Percentiles rank a stretch among this genome's conserved stretches.
phyloP scores from a whole-genome alignment of 2,113 vertebrate genomes.

The Thryonomys swinderianus region DNA sequence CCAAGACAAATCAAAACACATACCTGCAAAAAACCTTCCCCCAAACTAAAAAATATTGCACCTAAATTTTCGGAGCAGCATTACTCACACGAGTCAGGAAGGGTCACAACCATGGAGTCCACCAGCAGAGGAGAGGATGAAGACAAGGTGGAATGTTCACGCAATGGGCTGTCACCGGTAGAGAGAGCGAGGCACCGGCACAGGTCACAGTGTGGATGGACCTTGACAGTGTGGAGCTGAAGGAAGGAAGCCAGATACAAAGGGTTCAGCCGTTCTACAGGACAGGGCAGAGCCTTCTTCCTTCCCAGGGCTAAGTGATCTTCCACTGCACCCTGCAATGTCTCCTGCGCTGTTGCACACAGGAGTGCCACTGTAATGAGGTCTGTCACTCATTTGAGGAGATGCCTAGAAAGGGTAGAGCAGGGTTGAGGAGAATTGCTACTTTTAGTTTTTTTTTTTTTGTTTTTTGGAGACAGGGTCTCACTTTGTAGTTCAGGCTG shows the following conservation, averaged over 20 bases:
- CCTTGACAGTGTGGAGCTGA: neutral
- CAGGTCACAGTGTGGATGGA: neutral
- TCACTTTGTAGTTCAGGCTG: too few species aligned
- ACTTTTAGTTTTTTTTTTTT: neutral
- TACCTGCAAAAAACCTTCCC: too few species aligned
- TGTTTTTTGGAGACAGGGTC: too few species aligned
- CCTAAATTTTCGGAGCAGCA: neutral
- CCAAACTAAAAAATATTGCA: neutral
- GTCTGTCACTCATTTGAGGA: neutral
- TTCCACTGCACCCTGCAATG: fast-evolving
- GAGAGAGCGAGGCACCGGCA: neutral
- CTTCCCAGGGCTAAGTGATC: fast-evolving
- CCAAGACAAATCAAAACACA: neutral
- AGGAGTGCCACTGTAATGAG: neutral
- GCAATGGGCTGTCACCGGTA: neutral
- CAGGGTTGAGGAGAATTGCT: neutral
- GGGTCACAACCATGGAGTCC: neutral
- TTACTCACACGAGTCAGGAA: neutral
- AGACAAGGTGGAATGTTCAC: too few species aligned
- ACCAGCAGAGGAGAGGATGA: neutral
- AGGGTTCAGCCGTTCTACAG: fast-evolving
- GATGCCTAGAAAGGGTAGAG: neutral
- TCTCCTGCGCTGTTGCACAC: neutral
- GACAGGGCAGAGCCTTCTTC: fast-evolving
- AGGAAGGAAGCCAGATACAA: neutral